phyloP scores from a whole-genome alignment of 2,888 invertebrate genomes.

The Ommatoiulus sabulosus region DNA sequence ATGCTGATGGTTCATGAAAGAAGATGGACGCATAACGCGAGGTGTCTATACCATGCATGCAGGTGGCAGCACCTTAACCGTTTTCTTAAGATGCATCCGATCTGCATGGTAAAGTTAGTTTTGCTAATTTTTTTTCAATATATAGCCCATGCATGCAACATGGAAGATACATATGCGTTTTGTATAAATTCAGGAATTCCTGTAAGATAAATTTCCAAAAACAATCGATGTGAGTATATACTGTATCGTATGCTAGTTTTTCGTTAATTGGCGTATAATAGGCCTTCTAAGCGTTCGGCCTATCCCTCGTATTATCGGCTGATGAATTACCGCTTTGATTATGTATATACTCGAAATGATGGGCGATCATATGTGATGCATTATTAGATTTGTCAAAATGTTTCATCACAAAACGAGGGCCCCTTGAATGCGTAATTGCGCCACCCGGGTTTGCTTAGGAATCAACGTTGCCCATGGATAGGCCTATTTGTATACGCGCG shows the following conservation, averaged over 20 bases:
- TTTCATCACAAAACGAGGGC: conserved; percentile 45
- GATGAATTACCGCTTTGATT: conserved; percentile 48
- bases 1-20: no score
- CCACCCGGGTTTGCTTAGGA: conserved; percentile 16
- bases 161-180: no score
- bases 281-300: background rate
- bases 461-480: background rate
- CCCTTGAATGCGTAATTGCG: conserved; percentile 35
- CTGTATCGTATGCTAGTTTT: background rate
- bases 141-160: no score
- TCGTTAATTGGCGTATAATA: conserved; percentile 38
- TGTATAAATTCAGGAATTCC: no score
- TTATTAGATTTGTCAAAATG: conserved; percentile 48
- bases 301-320: background rate
- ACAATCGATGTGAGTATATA: background rate
- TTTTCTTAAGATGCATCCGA: no score
- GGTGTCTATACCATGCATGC: no score
- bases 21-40: no score
- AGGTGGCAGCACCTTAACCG: no score
- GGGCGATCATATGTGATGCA: conserved; percentile 32
- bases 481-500: background rate
- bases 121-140: no score
- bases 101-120: no score
- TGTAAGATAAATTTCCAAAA: no score
- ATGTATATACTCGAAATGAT: conserved; percentile 42